phyloP scores from a whole-genome alignment of 30 jellyfish, hydroid and myxozoan genomes.

The Hydractinia echinata region DNA sequence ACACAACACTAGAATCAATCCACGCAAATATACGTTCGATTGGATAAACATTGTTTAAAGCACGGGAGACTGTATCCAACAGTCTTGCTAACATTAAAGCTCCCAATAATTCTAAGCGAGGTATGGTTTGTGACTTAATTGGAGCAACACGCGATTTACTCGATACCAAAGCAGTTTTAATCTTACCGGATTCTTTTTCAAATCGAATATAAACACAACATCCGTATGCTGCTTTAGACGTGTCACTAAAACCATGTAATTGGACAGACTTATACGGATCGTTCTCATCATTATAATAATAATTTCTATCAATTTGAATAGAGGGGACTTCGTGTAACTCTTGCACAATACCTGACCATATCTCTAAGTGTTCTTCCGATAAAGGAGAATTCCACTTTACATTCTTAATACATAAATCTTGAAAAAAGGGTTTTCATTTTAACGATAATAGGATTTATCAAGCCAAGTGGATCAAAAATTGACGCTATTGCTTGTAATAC shows the following conservation, averaged over 20 bases:
- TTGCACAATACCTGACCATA: neutral
- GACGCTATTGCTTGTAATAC: constrained; percentile 5
- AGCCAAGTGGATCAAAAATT: neutral
- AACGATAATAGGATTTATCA: neutral
- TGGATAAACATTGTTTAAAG: no score
- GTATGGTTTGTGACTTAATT: constrained; percentile 6
- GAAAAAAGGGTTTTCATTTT: neutral
- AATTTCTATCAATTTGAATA: no score
- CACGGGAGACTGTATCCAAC: neutral
- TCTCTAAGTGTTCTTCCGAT: neutral
- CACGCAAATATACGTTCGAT: no score
- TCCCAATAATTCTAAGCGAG: neutral
- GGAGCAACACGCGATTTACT: neutral
- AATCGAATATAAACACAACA: neutral
- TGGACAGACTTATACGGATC: neutral
- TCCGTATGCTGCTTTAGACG: neutral
- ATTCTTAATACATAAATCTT: neutral
- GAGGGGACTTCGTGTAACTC: neutral
- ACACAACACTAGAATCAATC: no score
- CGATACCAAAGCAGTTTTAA: neutral
- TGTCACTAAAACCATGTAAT: constrained; percentile 17
- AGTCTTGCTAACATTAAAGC: neutral
- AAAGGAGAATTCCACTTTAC: neutral
- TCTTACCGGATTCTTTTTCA: neutral
- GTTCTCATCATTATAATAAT: neutral